Percentiles rank a stretch among this genome's conserved stretches.
Conservation (phyloP, 2,113 vertebrate genomes). For the Albula glossodonta region DNA sequence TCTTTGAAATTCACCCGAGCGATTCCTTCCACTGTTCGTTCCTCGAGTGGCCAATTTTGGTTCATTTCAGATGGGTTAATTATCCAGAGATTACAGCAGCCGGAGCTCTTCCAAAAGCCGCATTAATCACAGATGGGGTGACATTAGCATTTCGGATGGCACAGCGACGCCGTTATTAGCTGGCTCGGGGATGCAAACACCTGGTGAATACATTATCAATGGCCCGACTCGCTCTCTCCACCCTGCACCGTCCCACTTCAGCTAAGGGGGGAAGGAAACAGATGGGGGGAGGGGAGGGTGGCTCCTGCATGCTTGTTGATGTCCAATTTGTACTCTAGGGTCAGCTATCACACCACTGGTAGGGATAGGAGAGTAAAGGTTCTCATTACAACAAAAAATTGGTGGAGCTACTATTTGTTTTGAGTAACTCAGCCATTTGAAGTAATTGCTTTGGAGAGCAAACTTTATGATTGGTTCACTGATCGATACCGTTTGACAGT, state of each 20-base stretch:
- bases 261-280: not conserved
- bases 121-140: conserved; percentile 17
- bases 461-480: too few species aligned
- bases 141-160: conserved; percentile 24
- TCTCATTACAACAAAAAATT: too few species aligned
- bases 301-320: too few species aligned
- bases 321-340: too few species aligned
- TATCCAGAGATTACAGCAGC: conserved; percentile 24
- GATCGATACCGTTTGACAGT: too few species aligned
- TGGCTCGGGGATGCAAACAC: conserved; percentile 5
- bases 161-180: not conserved
- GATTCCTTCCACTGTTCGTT: not conserved
- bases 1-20: not conserved
- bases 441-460: too few species aligned
- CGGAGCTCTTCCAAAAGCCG: conserved; percentile 6
- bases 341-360: too few species aligned
- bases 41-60: conserved; percentile 13
- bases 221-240: not conserved
- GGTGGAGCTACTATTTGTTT: too few species aligned
- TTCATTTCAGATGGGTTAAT: conserved; percentile 19
- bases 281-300: too few species aligned
- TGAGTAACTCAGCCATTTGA: too few species aligned
- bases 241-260: not conserved
- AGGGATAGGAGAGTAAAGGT: too few species aligned
- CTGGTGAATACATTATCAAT: conserved; percentile 2